Conservation (phyloP, 2,797 vertebrate genomes). For the Scolopax bukidnonensis region DNA sequence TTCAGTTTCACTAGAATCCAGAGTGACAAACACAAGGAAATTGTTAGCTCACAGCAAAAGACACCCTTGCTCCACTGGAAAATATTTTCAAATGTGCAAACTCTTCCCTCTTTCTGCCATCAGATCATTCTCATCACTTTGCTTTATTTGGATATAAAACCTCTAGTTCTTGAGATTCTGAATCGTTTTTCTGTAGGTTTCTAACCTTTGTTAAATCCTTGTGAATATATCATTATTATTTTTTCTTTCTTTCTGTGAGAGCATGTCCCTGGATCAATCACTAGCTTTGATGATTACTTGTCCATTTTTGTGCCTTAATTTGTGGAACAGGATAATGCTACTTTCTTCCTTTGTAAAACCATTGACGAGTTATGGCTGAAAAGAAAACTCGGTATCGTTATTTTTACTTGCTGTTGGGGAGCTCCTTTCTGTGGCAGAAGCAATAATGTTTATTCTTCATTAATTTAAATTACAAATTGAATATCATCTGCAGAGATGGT, state of each 20-base stretch:
- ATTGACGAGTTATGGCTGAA: neutral
- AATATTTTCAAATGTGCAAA: neutral
- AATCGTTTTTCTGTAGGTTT: neutral
- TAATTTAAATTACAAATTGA: constrained; percentile 27
- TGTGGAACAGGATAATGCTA: neutral
- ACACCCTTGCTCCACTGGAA: neutral
- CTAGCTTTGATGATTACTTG: neutral
- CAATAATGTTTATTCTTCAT: neutral
- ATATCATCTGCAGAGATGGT: neutral
- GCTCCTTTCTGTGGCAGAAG: neutral
- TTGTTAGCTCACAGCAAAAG: neutral
- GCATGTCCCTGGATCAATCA: neutral
- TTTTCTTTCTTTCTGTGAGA: neutral
- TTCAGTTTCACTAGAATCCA: neutral
- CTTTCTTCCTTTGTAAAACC: constrained; percentile 8
- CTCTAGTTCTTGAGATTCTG: neutral
- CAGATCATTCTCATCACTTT: neutral
- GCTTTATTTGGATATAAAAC: neutral
- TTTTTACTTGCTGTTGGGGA: neutral
- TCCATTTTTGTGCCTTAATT: constrained; percentile 13
- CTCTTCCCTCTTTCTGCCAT: neutral
- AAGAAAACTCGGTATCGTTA: neutral
- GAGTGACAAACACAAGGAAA: neutral
- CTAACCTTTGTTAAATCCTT: neutral
- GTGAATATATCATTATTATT: neutral